Evolutionary conservation across 2,113 vertebrate species (phyloP).

Genomic region (Hippocampus abdominalis): DNA sequence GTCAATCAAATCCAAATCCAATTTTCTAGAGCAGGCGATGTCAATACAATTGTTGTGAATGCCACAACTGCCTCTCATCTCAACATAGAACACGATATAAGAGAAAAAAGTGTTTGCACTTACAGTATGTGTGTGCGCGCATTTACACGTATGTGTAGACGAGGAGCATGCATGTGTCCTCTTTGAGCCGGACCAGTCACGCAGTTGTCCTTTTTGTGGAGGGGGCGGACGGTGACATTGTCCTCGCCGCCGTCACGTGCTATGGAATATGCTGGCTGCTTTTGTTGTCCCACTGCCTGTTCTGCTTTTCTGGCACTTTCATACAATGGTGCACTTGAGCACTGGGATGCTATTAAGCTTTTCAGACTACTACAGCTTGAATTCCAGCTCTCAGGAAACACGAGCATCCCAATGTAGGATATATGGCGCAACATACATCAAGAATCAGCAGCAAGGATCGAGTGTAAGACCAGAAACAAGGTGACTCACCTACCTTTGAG

Average conservation of each 20-base stretch:
- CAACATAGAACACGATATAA: too few relatives aligned
- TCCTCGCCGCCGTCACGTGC: slow-evolving; percentile 70
- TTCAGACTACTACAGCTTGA: slow-evolving; percentile 70
- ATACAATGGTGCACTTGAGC: slow-evolving; percentile 76
- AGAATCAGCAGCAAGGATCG: slow-evolving; percentile 49
- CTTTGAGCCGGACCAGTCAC: slow-evolving; percentile 56
- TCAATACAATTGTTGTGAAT: background rate
- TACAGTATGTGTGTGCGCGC: background rate
- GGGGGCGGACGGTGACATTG: slow-evolving; percentile 69
- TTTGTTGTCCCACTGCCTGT: slow-evolving; percentile 70
- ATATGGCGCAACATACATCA: slow-evolving; percentile 61
- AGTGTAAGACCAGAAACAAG: slow-evolving; percentile 51
- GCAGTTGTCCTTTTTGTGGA: slow-evolving; percentile 62
- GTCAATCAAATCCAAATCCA: background rate
- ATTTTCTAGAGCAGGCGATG: background rate
- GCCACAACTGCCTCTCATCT: background rate
- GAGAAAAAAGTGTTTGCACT: too few relatives aligned
- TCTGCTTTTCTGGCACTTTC: slow-evolving; percentile 82
- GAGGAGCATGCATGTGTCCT: slow-evolving; percentile 30
- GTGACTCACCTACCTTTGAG: slow-evolving; percentile 32
- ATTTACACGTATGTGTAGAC: slow-evolving; percentile 29
- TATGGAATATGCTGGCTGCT: slow-evolving; percentile 77
- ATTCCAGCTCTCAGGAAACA: slow-evolving; percentile 68
- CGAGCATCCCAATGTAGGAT: slow-evolving; percentile 61
- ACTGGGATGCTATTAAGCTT: slow-evolving; percentile 71